A percentile compares a stretch with the other conserved stretches of the same genome.
Conservation (phyloP, 2,888 invertebrate genomes). For the Carabus problematicus region DNA sequence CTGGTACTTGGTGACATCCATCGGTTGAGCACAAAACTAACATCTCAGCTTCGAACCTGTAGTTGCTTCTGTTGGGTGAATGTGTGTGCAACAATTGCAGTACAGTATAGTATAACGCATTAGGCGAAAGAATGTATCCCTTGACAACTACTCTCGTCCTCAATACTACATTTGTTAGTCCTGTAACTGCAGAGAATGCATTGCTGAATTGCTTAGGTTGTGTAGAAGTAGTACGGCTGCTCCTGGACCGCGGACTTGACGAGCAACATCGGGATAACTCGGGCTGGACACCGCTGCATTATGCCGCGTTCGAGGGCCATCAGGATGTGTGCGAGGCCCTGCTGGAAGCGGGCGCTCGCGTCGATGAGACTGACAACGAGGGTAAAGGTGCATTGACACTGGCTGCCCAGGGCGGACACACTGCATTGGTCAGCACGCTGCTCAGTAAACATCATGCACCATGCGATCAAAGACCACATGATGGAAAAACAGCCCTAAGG, state of each 20-base stretch:
- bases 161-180: too few relatives aligned
- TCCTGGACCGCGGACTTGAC: slow-evolving; percentile 86
- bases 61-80: too few relatives aligned
- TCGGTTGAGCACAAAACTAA: too few relatives aligned
- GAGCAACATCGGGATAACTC: slow-evolving; percentile 91
- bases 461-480: slow-evolving; percentile 86
- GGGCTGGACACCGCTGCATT: slow-evolving; percentile 97
- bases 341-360: slow-evolving; percentile 85
- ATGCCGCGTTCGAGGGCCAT: slow-evolving; percentile 93
- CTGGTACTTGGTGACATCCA: too few relatives aligned
- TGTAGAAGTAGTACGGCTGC: slow-evolving; percentile 86
- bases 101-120: too few relatives aligned
- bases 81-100: too few relatives aligned
- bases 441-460: slow-evolving; percentile 79
- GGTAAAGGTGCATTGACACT: slow-evolving; percentile 88
- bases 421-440: slow-evolving; percentile 69
- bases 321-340: slow-evolving; percentile 81
- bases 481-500: slow-evolving; percentile 88
- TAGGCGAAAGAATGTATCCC: too few relatives aligned
- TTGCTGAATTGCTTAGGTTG: slow-evolving; percentile 61
- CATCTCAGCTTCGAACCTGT: too few relatives aligned
- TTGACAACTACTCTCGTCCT: too few relatives aligned
- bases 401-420: slow-evolving; percentile 89
- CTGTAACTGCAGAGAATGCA: too few relatives aligned
- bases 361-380: slow-evolving; percentile 90